Conservation (phyloP, 2,113 vertebrate genomes). For the Patagioenas fasciata region DNA sequence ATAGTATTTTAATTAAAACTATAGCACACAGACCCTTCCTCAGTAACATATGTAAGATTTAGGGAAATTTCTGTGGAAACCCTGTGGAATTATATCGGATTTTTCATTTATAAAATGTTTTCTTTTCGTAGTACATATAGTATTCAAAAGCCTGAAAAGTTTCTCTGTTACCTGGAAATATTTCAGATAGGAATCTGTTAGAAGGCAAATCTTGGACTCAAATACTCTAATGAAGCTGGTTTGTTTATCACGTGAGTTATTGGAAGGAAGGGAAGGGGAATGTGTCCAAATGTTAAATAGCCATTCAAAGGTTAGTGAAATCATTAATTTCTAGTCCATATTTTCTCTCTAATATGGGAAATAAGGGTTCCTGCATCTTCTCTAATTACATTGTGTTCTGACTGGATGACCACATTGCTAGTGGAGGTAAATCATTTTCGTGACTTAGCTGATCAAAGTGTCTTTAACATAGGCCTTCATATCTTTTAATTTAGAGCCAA, state of each 20-base stretch:
- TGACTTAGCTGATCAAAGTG: not conserved
- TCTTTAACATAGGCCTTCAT: not conserved
- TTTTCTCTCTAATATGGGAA: conserved; percentile 22
- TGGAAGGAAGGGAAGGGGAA: conserved; percentile 3
- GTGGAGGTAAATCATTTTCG: conserved; percentile 8
- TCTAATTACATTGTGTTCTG: not conserved
- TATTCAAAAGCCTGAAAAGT: not conserved
- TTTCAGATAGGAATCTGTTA: not conserved
- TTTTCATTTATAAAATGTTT: not conserved
- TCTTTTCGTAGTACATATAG: not conserved
- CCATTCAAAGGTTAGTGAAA: not conserved
- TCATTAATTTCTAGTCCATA: not conserved
- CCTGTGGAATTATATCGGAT: rapidly evolving
- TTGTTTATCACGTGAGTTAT: not conserved
- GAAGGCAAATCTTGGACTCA: not conserved
- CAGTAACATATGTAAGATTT: not conserved
- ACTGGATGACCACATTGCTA: not conserved
- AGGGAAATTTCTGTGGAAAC: not conserved
- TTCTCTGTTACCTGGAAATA: not conserved
- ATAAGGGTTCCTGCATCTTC: not conserved
- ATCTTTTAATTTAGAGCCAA: conserved; percentile 30
- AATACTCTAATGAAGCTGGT: not conserved
- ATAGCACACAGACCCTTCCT: not conserved
- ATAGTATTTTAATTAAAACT: not conserved
- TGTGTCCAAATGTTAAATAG: not conserved